Base-by-base conservation (phyloP, 92 coral and sea anemone species). In the Parazoanthus darwini region DNA sequence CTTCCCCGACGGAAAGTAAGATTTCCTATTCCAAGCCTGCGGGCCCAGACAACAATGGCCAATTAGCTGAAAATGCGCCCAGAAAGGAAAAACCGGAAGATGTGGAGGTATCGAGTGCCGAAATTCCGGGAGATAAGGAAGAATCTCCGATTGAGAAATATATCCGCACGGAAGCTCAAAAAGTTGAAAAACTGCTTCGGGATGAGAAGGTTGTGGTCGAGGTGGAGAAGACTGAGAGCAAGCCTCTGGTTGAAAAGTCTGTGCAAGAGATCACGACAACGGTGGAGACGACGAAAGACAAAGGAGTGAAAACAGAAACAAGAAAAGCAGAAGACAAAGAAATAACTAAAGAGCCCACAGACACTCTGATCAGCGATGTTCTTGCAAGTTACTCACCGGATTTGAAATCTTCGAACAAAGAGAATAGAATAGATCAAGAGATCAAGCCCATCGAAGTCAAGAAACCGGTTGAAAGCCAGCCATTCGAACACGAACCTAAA, bases 91-190 rank as follows among this genome's bases (percentile, higher is more conserved):
- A 89, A 86, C 29, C 77, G 1, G 18, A 38, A 33, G 87, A 80
- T 56, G 46, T 71, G 15, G 70, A 46, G 72, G 10, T 15, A 46
- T 59, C 70, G 80, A 85, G 67, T 20, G 77, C 78, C 38, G 89
- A 90, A 88, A 50, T 39, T 20, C 72, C 83, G 39, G 82, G 29
- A 11, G 63, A 43, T 66, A 51, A 84, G 22, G 74, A 71, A 23
- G 94, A 93, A 3, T 86, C 94, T 10, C 91, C 94, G 4, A 50
- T 89, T 67, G 92, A 92, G 50, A 92, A 91, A 75, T 90, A 86
- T 85, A 95, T 95, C 83, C 91, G 92, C 88, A 75, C 93, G 11
- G 98, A 95, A 86, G 98, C 98, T 35, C 92, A 93, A 68, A 91
- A 90, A 78, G 82, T 95, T 93, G 98, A 95, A 74, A 89, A 95